phyloP scores from a whole-genome alignment of 2,113 vertebrate genomes.

The Hipposideros armiger region DNA sequence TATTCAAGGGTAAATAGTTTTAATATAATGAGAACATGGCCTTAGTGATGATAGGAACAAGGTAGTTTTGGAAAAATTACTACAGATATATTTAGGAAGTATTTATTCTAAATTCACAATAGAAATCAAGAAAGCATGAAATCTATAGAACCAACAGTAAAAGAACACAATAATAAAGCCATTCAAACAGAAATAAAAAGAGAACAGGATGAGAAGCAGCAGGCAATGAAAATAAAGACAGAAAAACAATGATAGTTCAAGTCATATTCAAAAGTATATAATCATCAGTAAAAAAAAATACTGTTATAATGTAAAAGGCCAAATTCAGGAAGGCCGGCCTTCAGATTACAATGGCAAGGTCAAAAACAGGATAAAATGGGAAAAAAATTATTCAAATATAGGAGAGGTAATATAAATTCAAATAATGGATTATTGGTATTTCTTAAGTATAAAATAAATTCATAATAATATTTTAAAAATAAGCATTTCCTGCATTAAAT shows the following conservation, averaged over 20 bases:
- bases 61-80: not conserved
- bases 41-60: not conserved
- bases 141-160: not conserved
- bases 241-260: conserved; percentile 22
- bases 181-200: conserved; percentile 12
- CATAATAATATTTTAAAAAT: conserved; percentile 32
- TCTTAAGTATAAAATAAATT: conserved; percentile 48
- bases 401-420: conserved; percentile 54
- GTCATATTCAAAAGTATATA: conserved; percentile 16
- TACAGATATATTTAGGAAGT: not conserved
- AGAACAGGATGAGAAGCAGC: not conserved
- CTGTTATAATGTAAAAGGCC: not conserved
- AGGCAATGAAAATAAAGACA: conserved; percentile 28
- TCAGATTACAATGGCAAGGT: not conserved
- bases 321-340: not conserved
- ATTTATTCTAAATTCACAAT: not conserved
- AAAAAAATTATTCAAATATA: conserved; percentile 28
- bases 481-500: conserved; percentile 4
- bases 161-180: conserved; percentile 34
- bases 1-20: not conserved
- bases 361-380: conserved; percentile 13
- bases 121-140: conserved; percentile 41
- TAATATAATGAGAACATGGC: not conserved
- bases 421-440: conserved; percentile 39
- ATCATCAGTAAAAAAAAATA: not conserved